Base-by-base conservation (phyloP, 2,888 invertebrate species). In the Tridacna crocea region DNA sequence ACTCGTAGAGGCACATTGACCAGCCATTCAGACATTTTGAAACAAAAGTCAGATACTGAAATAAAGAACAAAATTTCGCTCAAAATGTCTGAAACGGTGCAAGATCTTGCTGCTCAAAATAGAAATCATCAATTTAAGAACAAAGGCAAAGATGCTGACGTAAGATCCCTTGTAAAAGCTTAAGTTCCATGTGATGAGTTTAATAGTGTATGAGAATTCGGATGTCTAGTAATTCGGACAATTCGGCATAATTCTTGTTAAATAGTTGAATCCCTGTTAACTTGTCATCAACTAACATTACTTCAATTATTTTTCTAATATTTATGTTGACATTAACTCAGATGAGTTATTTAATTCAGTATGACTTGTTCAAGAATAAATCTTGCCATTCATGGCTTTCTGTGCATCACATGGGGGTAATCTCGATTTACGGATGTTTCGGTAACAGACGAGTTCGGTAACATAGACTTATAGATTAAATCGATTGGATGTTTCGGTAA, bases 61-160 rank as follows among this genome's bases (percentile, higher is more conserved):
- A 72, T 48, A 72, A 58, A 78, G 72, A 48, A 58, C 10, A 19
- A 15, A 48, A 68, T 76, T 68, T 60, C 26, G 46, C 13, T 27
- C 2, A 26, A 66, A 70, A 76, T 76, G 76, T 58, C 76, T 19
- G 61, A 68, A 61, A 22, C 79, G 77, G 63, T 76, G 48, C 72
- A 77, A 77, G 86, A 86, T 61, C 27, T 83, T 3, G 58, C 55
- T 24, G n/a, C 73, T 27, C 83, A 83, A 73, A 77, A 88, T 48
- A 89, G 94, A 76, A 89, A 90, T 58, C 91, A 92, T 80, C 85
- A 92, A 76, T 94, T 93, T 84, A 99, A 99, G 97, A 99, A 99
- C 96, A 98, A 98, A 96, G 99, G 99, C 94, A 99, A 99, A 96
- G 99, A 99, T 96, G 98, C 98, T 95, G 99, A 99, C 96, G 99